A percentile compares a stretch with the other conserved stretches of the same genome.
These are phyloP conservation scores for Ptilodon capucinus DNA, from an alignment of 2,888 invertebrate genomes.

Conservation along the genomic window DNA sequence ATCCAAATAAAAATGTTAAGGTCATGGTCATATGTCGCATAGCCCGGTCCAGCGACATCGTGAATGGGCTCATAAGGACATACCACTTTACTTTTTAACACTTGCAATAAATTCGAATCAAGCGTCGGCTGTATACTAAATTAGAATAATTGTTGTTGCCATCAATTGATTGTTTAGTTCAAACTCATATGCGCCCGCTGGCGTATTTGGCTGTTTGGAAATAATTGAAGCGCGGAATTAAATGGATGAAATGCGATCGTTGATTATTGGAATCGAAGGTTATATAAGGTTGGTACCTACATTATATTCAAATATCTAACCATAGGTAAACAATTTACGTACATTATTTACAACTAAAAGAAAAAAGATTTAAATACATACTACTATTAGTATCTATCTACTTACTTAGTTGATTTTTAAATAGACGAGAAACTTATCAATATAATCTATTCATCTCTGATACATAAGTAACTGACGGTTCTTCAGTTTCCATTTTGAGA, in stretches of 20 bases:
- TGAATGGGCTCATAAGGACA: conserved; percentile 41
- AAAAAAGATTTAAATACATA: too few species aligned
- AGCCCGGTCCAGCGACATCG: background rate
- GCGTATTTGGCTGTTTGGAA: conserved; percentile 14
- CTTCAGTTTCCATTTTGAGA: too few species aligned
- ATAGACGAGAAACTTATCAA: too few species aligned
- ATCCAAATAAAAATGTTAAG: conserved; percentile 1
- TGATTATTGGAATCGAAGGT: background rate
- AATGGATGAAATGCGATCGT: background rate
- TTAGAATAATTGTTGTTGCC: conserved; percentile 22
- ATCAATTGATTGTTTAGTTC: conserved; percentile 25
- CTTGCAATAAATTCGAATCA: conserved; percentile 53
- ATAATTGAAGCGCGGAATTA: conserved; percentile 2
- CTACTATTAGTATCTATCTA: too few species aligned
- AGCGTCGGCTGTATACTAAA: conserved; percentile 16
- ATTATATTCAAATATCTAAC: too few species aligned
- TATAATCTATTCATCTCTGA: too few species aligned
- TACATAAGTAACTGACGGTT: too few species aligned
- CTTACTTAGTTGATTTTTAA: too few species aligned
- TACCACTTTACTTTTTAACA: conserved; percentile 40
- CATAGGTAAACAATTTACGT: too few species aligned
- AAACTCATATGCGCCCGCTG: conserved; percentile 20
- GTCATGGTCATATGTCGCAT: conserved; percentile 8
- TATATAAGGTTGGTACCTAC: background rate
- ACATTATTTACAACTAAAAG: too few species aligned